A percentile compares a stretch with the other conserved stretches of the same genome.
These are phyloP conservation scores for Grapholita molesta DNA, from an alignment of 1,140 invertebrate genomes.

Conservation along the genomic window DNA sequence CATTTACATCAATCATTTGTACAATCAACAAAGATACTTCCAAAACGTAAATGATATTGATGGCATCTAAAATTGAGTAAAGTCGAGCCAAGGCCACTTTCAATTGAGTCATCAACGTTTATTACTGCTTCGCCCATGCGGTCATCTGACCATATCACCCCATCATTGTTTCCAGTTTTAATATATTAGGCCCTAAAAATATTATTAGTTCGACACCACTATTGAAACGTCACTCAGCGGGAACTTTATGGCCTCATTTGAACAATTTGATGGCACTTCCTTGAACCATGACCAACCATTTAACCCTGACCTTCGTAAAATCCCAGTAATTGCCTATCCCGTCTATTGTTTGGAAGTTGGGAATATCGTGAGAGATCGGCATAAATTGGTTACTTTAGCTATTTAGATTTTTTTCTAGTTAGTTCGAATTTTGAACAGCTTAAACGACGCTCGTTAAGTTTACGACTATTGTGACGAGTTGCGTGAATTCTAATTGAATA, in stretches of 20 bases:
- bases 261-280: conserved; percentile 54
- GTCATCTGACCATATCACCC: conserved; percentile 34
- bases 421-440: conserved; percentile 51
- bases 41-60: neutral
- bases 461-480: conserved; percentile 50
- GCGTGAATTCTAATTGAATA: conserved; percentile 53
- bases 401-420: conserved; percentile 38
- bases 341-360: conserved; percentile 1
- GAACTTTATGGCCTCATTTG: conserved; percentile 62
- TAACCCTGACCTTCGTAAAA: conserved; percentile 25
- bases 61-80: neutral
- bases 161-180: conserved; percentile 37
- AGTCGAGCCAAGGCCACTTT: neutral
- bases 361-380: conserved; percentile 20
- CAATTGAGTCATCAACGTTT: conserved; percentile 8
- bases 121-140: conserved; percentile 23
- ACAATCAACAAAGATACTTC: neutral
- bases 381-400: conserved; percentile 20
- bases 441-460: conserved; percentile 57
- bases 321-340: conserved; percentile 14
- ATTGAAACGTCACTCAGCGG: conserved; percentile 57
- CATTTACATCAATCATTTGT: no score
- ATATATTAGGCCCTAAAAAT: conserved; percentile 62
- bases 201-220: conserved; percentile 50
- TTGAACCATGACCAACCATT: conserved; percentile 51